These are phyloP conservation scores for Stigmatopora nigra DNA, from an alignment of 2,113 vertebrate genomes.

Conservation along the genomic window DNA sequence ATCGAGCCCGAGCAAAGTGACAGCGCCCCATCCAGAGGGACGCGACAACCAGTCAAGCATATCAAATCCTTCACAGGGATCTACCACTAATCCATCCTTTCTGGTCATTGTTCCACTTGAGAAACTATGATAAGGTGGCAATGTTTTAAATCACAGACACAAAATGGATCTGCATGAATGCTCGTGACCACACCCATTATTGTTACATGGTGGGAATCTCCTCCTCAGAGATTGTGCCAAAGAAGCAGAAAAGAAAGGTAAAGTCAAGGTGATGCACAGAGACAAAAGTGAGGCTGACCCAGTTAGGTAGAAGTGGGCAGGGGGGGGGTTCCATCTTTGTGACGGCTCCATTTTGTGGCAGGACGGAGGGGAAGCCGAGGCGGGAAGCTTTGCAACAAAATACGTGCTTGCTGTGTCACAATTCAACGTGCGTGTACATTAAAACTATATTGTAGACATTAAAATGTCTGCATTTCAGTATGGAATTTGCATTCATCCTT, in stretches of 20 bases:
- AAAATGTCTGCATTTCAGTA: neutral
- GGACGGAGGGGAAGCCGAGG: slow-evolving; percentile 22
- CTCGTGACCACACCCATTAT: slow-evolving; percentile 26
- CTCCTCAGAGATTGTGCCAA: slow-evolving; percentile 42
- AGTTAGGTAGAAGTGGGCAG: slow-evolving; percentile 29
- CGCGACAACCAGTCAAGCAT: slow-evolving; percentile 46
- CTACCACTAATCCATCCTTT: slow-evolving; percentile 50
- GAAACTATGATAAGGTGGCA: slow-evolving; percentile 38
- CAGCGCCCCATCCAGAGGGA: slow-evolving; percentile 45
- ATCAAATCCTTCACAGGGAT: slow-evolving; percentile 56
- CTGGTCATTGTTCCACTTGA: slow-evolving; percentile 51
- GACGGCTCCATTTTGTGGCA: slow-evolving; percentile 60
- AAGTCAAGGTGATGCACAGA: slow-evolving; percentile 37
- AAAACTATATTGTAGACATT: neutral
- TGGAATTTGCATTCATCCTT: neutral
- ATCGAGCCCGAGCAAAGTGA: slow-evolving; percentile 23
- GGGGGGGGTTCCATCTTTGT: slow-evolving; percentile 44
- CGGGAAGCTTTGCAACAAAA: neutral
- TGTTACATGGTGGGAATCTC: slow-evolving; percentile 43
- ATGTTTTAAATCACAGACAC: slow-evolving; percentile 1
- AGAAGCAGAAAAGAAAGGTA: slow-evolving; percentile 14
- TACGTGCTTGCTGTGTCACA: neutral
- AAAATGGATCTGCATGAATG: slow-evolving; percentile 2
- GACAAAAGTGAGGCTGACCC: slow-evolving; percentile 43
- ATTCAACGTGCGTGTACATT: slow-evolving; percentile 6